Conservation (phyloP, 2,888 invertebrate genomes). For the Ecdyonurus torrentis region DNA sequence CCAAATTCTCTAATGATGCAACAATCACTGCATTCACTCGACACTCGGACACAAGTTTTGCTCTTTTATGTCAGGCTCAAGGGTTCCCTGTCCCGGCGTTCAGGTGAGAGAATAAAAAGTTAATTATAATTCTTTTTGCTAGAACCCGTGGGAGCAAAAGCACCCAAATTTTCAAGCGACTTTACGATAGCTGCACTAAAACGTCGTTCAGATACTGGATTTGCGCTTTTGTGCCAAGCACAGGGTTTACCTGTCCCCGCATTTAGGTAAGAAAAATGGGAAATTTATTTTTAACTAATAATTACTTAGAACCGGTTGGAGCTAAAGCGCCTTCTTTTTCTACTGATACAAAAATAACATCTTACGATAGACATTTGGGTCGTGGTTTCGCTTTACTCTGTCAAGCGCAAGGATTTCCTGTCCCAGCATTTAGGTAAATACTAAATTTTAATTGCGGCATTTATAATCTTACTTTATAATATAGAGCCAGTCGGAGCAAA, state of each 20-base stretch:
- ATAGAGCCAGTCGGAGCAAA: constrained; percentile 41
- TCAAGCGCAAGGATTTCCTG: constrained; percentile 62
- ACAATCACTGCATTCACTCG: constrained; percentile 35
- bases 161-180: constrained; percentile 41
- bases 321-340: constrained; percentile 39
- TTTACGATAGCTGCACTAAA: constrained; percentile 46
- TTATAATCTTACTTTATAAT: background rate
- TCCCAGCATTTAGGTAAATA: constrained; percentile 26
- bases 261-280: constrained; percentile 42
- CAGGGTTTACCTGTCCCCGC: constrained; percentile 51
- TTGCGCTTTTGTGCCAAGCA: constrained; percentile 49
- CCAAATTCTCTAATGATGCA: constrained; percentile 40
- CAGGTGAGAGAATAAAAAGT: constrained; percentile 36
- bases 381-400: constrained; percentile 36
- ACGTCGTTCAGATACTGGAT: constrained; percentile 36
- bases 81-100: constrained; percentile 54
- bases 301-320: constrained; percentile 40
- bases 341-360: constrained; percentile 38
- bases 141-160: constrained; percentile 42
- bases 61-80: constrained; percentile 49
- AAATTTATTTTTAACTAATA: constrained; percentile 15
- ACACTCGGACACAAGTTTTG: constrained; percentile 31
- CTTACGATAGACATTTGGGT: constrained; percentile 27
- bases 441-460: too few species aligned
- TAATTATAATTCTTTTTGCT: too few species aligned